Base-by-base conservation (phyloP, 2,113 vertebrate species). In the Ochotona princeps region DNA sequence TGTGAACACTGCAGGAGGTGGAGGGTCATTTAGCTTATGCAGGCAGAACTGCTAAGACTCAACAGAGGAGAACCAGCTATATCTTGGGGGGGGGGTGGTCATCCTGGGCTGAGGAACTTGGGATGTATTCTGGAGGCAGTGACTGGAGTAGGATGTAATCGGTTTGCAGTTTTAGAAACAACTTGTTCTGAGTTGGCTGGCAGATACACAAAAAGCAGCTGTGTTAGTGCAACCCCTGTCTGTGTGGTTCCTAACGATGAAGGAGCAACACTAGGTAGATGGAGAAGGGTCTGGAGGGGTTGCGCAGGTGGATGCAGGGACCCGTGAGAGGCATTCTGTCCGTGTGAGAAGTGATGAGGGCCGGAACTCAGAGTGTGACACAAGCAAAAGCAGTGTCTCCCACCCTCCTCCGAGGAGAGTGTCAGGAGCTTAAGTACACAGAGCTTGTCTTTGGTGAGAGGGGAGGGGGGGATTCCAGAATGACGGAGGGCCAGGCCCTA, bases 141-240 rank as follows among this genome's bases (percentile, higher is more conserved):
- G 30, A 30, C 3, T 2, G 8, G 4, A 47, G 73, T 5, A 2
- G 47, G 61, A 74, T 32, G 12, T 32, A 86, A 66, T 65, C 17
- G 15, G 49, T 28, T 82, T 60, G 75, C 28, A 72, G 6, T 32
- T 74, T 69, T 82, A 83, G 74, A 85, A 90, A 81, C 80, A 88
- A 75, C 4, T 44, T 28, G 47, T 81, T 79, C 49, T 12, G 17
- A 44, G 60, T 66, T 80, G 51, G 20, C 49, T 69, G 70, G 79
- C 32, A 74, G 66, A 47, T 32, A 66, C 8, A 76, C 9, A 30
- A 20, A 44, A 90, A 57, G 5, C 44, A 8, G 7, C 44, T 63
- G 47, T 9, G 72, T 61, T 25, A 54, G 69, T 15, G 26, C 23
- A 20, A 5, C 54, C 72, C 38, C 83, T 69, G 60, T 80, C 78